Percentiles rank a stretch among this genome's conserved stretches.
phyloP scores from a whole-genome alignment of 2,113 vertebrate species.

The Pluvialis apricaria region DNA sequence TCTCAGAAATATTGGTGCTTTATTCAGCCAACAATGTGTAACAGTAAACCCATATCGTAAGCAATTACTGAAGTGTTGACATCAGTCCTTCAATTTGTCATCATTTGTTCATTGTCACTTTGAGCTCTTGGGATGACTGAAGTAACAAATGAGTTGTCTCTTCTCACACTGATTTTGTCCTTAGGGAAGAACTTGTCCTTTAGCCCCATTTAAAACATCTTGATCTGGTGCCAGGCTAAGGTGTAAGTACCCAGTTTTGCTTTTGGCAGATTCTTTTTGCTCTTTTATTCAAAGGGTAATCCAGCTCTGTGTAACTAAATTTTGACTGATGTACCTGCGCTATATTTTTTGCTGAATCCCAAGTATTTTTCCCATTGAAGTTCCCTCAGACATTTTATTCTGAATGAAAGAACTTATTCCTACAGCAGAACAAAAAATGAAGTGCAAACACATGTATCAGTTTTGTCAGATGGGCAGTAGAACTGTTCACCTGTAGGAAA shows the following conservation, averaged over 20 bases:
- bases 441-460: too few species aligned
- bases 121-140: neutral
- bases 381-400: neutral
- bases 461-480: neutral
- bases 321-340: neutral
- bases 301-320: neutral
- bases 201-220: constrained; percentile 19
- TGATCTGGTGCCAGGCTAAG: neutral
- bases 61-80: constrained; percentile 8
- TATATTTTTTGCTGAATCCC: neutral
- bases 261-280: neutral
- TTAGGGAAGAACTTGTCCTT: constrained; percentile 34
- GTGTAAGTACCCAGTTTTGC: neutral
- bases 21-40: neutral
- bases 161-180: constrained; percentile 12
- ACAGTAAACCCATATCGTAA: neutral
- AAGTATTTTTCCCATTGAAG: neutral
- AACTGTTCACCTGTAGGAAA: neutral
- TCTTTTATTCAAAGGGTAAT: neutral
- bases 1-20: neutral
- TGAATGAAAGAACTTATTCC: neutral
- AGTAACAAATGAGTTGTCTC: constrained; percentile 48
- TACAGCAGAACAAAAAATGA: neutral
- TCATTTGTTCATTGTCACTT: constrained; percentile 49
- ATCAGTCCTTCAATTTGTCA: constrained; percentile 52